Evolutionary conservation across 2,113 vertebrate genomes (phyloP), one percentile per base, ranked within the genome.

Genomic region (Aramus guarauna): DNA sequence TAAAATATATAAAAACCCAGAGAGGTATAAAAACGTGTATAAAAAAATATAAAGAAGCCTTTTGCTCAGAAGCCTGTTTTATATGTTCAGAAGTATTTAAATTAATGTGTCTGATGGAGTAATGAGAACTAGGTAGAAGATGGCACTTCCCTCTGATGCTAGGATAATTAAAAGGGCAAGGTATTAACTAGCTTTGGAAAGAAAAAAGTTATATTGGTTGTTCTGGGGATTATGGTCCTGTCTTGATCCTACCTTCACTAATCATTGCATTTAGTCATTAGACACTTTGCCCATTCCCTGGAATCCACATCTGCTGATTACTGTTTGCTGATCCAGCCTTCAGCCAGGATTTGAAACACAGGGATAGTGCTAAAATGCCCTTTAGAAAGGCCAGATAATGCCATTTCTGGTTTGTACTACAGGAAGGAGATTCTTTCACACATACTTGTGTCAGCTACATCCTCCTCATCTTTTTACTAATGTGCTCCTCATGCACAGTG

Each of bases 301-400:
- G 83, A 97, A 97, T 62, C 69, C 64, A 91, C 30, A 26, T 87
- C 88, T 94, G 76, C 79, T 92, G 90, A 97, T 94, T 89, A 82
- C 39, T 78, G 77, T 93, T 90, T 90, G 56, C 68, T 71, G 80
- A 87, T 91, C 80, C 90, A 85, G 68, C 71, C 78, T 92, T 43
- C 77, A 91, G 60, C 30, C 43, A 85, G 50, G 60, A 85, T 85
- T 94, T 77, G 34, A 95, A 94, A 80, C 62, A 78, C 81, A 39
- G 16, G 19, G 27, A 60, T 76, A 82, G 83, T 78, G 92, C 56
- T 92, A 90, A 88, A 95, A 85, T 86, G 92, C 91, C 96, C 91
- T 97, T 97, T 92, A 60, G 55, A 96, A 96, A 96, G 92, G 93
- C 79, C 92, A 97, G 60, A 97, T 89, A 95, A 96, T 94, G 89